Evolutionary conservation across 2,797 vertebrate genomes (phyloP).

Genomic region (Thaleichthys pacificus): DNA sequence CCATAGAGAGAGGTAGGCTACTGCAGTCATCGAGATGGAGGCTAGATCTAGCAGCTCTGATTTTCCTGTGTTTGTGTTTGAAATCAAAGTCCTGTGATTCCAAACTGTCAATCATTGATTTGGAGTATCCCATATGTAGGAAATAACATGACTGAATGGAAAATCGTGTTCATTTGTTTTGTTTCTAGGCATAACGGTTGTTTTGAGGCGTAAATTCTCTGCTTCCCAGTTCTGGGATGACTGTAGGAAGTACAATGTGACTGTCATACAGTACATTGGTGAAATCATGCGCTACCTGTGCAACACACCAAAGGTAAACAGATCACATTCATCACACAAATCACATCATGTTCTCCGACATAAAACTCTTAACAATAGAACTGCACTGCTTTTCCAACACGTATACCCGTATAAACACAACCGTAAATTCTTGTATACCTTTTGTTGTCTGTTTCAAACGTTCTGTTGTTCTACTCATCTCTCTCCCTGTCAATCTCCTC

Average conservation of each 20-base stretch:
- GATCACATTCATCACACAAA: no score
- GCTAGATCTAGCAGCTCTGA: neutral
- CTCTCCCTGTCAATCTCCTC: neutral
- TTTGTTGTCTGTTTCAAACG: neutral
- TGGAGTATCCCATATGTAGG: neutral
- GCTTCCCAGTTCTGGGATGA: slow-evolving; percentile 87
- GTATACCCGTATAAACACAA: no score
- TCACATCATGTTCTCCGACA: neutral
- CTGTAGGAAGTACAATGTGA: slow-evolving; percentile 85
- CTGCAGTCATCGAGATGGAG: neutral
- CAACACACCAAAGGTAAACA: slow-evolving; percentile 79
- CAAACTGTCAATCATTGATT: neutral
- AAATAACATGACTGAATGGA: neutral
- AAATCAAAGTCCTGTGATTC: slow-evolving; percentile 27
- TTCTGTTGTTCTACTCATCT: neutral
- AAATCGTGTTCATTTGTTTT: neutral
- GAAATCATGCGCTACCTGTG: slow-evolving; percentile 88
- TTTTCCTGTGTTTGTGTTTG: slow-evolving; percentile 33
- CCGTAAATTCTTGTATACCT: no score
- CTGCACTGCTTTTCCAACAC: neutral
- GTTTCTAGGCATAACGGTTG: slow-evolving; percentile 77
- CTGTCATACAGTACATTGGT: slow-evolving; percentile 87
- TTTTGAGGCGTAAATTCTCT: slow-evolving; percentile 84
- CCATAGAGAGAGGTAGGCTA: slow-evolving; percentile 74
- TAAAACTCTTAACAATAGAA: neutral